Evolutionary conservation across 35 echinoderm and acorn worm genomes (phyloP).

Genomic region (Amphiura filiformis): DNA sequence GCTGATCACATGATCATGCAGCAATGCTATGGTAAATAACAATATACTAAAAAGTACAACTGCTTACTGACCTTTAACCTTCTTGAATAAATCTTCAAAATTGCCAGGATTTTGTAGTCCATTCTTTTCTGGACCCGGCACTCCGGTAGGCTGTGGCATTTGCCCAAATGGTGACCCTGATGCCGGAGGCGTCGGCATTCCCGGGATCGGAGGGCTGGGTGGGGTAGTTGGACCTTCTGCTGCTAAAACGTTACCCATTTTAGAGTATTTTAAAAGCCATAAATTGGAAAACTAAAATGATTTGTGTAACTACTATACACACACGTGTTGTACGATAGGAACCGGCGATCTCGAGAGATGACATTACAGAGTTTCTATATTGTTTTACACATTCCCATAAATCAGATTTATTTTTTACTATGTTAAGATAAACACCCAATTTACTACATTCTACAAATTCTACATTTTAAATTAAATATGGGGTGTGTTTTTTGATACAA

Average conservation of each 20-base stretch:
- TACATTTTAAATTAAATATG: too few species aligned
- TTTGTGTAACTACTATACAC: background rate
- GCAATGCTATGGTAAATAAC: too few species aligned
- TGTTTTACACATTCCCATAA: background rate
- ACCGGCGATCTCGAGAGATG: background rate
- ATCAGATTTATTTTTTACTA: background rate
- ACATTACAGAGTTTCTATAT: background rate
- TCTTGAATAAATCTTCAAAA: conserved; percentile 94
- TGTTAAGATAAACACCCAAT: too few species aligned
- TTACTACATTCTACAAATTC: too few species aligned
- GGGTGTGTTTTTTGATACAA: too few species aligned
- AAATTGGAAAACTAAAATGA: background rate
- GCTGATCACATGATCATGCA: too few species aligned
- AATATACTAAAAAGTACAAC: conserved; percentile 6
- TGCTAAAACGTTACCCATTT: conserved; percentile 63
- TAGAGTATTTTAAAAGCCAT: background rate
- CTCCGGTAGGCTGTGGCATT: background rate
- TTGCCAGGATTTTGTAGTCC: conserved; percentile 76
- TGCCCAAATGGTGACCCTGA: conserved; percentile 3
- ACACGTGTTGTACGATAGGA: background rate
- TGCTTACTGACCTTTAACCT: conserved; percentile 85
- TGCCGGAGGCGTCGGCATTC: conserved; percentile 51
- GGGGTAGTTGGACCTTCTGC: conserved; percentile 23
- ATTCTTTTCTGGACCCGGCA: conserved; percentile 10
- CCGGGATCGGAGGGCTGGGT: conserved; percentile 46